Evolutionary conservation across 2,113 vertebrate genomes (phyloP), one percentile per base, ranked within the genome.

Genomic region (Corythoichthys intestinalis): DNA sequence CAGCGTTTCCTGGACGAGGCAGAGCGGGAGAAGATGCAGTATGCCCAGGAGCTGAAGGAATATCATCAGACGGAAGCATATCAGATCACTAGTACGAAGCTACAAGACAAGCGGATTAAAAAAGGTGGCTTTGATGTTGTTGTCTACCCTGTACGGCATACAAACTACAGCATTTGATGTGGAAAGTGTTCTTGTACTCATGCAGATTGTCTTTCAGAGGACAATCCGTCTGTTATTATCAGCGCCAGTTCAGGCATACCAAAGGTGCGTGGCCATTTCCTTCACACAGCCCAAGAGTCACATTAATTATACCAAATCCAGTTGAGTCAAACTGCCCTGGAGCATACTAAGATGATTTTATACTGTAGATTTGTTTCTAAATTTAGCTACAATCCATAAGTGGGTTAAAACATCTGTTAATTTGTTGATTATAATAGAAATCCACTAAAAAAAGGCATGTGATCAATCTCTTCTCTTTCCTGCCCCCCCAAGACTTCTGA

Each of bases 1-100:
- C 72, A 99, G 97, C 92, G 95, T 41, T 98, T 96, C 83, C 89
- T 99, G 77, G 97, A 98, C 0, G 97, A 99, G 79, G 97, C 97
- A 0, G 97, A 99, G 70, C 86, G 94, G 50, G 97, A 98, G 79
- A 98, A 98, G 78, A 92, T 96, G 90, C 96, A 97, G 85, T 99
- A 99, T 72, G 94, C 97, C 69, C 94, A 94, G 79, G 97, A 98
- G 59, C 89, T 98, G 63, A 89, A 93, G 52, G 97, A 97, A 0
- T 99, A 98, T 78, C 97, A 98, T 85, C 96, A 98, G 88, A 98
- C 96, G 0, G 97, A 98, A 75, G 96, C 96, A 13, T 98, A 91
- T 84, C 96, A 97, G 83, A 94, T 98, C 91, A 98, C 95, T 62
- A 86, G 88, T 0, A 94, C 96, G 71, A 97, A 98, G 84, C 94